Evolutionary conservation across 2,113 vertebrate genomes (phyloP).

Genomic region (Calidris pugnax): DNA sequence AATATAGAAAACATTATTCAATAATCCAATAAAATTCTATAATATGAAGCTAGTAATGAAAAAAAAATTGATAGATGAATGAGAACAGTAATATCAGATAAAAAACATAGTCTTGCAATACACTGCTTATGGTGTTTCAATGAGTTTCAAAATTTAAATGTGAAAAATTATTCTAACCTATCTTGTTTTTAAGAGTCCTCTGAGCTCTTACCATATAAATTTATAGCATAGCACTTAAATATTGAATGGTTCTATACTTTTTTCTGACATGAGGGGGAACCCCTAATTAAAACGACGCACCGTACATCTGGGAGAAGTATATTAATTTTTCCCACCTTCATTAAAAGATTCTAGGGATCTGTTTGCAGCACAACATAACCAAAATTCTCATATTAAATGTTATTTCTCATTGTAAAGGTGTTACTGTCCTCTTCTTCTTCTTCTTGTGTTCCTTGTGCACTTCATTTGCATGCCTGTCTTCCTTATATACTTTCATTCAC

Average conservation of each 20-base stretch:
- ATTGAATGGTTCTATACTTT: background rate
- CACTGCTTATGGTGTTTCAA: background rate
- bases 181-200: background rate
- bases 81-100: background rate
- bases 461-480: background rate
- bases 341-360: background rate
- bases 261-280: background rate
- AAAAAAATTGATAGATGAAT: slow-evolving; percentile 38
- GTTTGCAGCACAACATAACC: background rate
- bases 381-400: background rate
- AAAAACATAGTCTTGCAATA: background rate
- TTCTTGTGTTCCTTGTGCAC: background rate
- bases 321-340: background rate
- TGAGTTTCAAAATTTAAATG: background rate
- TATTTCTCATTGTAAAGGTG: background rate
- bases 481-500: background rate
- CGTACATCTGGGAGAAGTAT: background rate
- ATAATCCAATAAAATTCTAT: slow-evolving; percentile 26
- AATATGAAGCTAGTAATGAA: slow-evolving; percentile 17
- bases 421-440: background rate
- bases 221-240: background rate
- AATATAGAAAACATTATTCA: slow-evolving; percentile 48
- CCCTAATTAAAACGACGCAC: background rate
- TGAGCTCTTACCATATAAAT: background rate
- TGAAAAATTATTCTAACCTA: slow-evolving; percentile 4